Base-by-base conservation (phyloP, 2,797 vertebrate genomes). In the Ambastaia sidthimunki region DNA sequence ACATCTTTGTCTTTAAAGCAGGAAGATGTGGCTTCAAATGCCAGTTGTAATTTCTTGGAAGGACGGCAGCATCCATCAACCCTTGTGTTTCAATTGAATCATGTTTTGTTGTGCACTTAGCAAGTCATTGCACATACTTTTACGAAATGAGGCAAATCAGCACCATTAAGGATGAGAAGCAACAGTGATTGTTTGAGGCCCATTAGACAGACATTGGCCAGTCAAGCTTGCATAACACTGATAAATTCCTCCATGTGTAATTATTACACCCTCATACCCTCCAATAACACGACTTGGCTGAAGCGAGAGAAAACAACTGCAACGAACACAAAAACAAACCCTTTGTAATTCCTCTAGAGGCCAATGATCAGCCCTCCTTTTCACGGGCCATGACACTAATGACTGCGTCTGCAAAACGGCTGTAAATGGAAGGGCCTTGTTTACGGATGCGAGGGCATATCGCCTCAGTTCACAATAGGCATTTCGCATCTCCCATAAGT, bases 381-480 rank as follows among this genome's bases (percentile, higher is more conserved):
- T 87, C 55, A 71, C 77, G 85, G 76, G 83, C 84, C 81, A 80
- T 15, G 3, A 85, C 77, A 87, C 65, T 86, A 86, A 88, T 86
- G 76, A 83, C 71, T 63, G 77, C 41, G 68, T 77, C 85, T 84
- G 87, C 79, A 90, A 84, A 86, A 87, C 54, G 85, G 83, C 76
- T 83, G 76, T 90, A 90, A 91, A 90, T 89, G 62, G 48, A 75
- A 28, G 0, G n/a, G 88, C 74, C 76, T 88, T 84, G 81, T 90
- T 89, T 90, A 90, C 84, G 84, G 87, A 44, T 66, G 67, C 80
- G 69, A 74, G 78, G 83, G 85, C 85, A 83, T 82, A 85, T 85
- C 71, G 50, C 87, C 81, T 87, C 80, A 65, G 11, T 28, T 23
- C 80, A 73, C 69, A 78, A 62, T 71, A 59, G 67, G 37, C 37